Evolutionary conservation across 2,888 invertebrate species (phyloP), one percentile per base, ranked within the genome.

Genomic region (Exephanes ischioxanthus): DNA sequence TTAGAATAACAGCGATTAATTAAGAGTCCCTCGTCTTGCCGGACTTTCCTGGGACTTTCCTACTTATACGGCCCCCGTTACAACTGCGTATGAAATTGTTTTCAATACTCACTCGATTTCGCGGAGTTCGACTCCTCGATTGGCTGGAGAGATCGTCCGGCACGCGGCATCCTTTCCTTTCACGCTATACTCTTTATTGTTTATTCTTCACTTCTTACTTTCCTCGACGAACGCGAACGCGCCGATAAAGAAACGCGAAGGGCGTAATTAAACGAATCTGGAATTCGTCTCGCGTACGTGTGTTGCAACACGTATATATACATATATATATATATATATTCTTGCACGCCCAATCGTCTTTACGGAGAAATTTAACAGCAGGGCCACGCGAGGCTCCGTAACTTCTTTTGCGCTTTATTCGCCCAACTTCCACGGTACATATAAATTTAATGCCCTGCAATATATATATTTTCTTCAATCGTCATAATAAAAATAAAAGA

Each of bases 91-190:
- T 55, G 30, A 55, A 58, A 76, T 5, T 30, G 11, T 67, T 41
- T 67, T 37, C 37, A 48, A 16, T 22, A 87, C 91, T 91, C 75
- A 92, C 92, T 89, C 19, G 91, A 90, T 76, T 92, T 92, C 19
- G 91, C 89, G 9, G 93, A 90, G 66, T 91, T 91, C 6, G 90
- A 90, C 88, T 93, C 93, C 89, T 92, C 92, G 76, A 93, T 93
- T 11, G 93, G 93, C 78, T 93, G 93, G 2, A 93, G 89, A 16
- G 88, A 86, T 90, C 86, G 87, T 77, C 85, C 78, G 66, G 87
- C 85, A 75, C 92, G 90, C 80, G 92, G 90, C 93, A 92, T 93
- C 87, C 78, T 90, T 71, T 72, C 45, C 68, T 63, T 22, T 45
- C 22, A 48, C 41, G 22, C 45, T 26, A 70, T 6, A 14, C 45